A percentile compares a stretch with the other conserved stretches of the same genome.
These are phyloP conservation scores for Myotis pilosus DNA, from an alignment of 2,797 vertebrate genomes.

Conservation along the genomic window DNA sequence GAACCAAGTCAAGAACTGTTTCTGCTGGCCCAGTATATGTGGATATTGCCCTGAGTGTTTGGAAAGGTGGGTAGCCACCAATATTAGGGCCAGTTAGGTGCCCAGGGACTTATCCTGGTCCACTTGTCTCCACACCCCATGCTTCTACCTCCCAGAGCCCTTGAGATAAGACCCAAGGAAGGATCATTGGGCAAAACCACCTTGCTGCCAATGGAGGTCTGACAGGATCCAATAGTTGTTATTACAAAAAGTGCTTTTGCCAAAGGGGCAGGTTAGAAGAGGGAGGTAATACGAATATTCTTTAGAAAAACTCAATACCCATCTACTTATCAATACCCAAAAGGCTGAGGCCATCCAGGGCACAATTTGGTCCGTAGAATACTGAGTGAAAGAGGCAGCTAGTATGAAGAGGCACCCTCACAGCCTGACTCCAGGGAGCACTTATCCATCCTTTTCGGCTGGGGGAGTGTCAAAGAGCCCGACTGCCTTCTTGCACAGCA, in stretches of 20 bases:
- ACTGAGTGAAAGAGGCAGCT: background rate
- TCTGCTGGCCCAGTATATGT: conserved; percentile 38
- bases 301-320: conserved; percentile 57
- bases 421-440: background rate
- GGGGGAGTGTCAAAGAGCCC: conserved; percentile 86
- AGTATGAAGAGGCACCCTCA: background rate
- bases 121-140: background rate
- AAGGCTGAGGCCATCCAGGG: conserved; percentile 42
- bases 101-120: background rate
- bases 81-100: background rate
- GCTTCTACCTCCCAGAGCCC: conserved; percentile 18
- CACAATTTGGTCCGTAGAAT: background rate
- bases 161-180: conserved; percentile 31
- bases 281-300: conserved; percentile 32
- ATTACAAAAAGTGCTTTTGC: conserved; percentile 48
- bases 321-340: conserved; percentile 48
- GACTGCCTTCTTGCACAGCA: conserved; percentile 93
- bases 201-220: conserved; percentile 23
- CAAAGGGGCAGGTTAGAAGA: conserved; percentile 53
- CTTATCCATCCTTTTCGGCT: conserved; percentile 76
- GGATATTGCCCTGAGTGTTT: conserved; percentile 59
- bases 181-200: background rate
- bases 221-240: background rate
- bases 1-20: conserved; percentile 26
- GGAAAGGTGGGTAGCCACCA: background rate